Conservation (phyloP, 2,113 vertebrate genomes). For the Gymnobelideus leadbeateri region DNA sequence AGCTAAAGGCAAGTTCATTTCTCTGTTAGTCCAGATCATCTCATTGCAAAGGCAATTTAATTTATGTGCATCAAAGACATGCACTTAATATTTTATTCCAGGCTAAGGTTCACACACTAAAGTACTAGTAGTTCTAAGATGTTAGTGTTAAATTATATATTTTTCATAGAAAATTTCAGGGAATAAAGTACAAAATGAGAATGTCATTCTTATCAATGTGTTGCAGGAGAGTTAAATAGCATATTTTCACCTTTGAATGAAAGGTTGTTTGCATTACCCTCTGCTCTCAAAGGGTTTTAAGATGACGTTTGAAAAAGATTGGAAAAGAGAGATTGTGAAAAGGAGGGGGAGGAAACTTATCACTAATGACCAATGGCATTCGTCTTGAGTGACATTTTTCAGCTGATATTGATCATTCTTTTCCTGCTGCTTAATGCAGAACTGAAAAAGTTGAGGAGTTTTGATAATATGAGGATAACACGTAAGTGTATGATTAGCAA, state of each 20-base stretch:
- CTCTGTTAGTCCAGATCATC: slow-evolving; percentile 20
- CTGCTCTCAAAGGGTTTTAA: slow-evolving; percentile 42
- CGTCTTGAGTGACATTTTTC: background rate
- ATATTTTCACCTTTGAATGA: slow-evolving; percentile 60
- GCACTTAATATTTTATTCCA: slow-evolving; percentile 50
- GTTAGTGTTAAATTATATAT: slow-evolving; percentile 59
- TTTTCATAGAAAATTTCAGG: slow-evolving; percentile 4
- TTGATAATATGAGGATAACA: slow-evolving; percentile 7
- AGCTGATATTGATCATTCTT: background rate
- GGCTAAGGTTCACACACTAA: slow-evolving; percentile 43
- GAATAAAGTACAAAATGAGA: slow-evolving; percentile 69
- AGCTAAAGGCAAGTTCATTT: slow-evolving; percentile 39
- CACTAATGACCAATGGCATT: slow-evolving; percentile 22
- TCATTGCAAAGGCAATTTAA: slow-evolving; percentile 61
- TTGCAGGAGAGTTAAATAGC: slow-evolving; percentile 41
- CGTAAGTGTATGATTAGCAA: background rate
- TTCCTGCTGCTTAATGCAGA: slow-evolving; percentile 36
- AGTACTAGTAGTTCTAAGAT: slow-evolving; percentile 57
- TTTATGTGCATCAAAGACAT: slow-evolving; percentile 53
- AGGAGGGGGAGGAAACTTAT: slow-evolving; percentile 19
- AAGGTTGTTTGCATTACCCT: slow-evolving; percentile 44
- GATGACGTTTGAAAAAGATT: slow-evolving; percentile 47
- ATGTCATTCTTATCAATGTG: slow-evolving; percentile 53
- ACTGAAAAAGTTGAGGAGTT: slow-evolving; percentile 32
- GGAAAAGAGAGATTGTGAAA: slow-evolving; percentile 26